A percentile compares a stretch with the other conserved stretches of the same genome.
These are phyloP conservation scores for Poeciliopsis paucimaculata DNA, from an alignment of 2,797 vertebrate species.

Conservation along the genomic window DNA sequence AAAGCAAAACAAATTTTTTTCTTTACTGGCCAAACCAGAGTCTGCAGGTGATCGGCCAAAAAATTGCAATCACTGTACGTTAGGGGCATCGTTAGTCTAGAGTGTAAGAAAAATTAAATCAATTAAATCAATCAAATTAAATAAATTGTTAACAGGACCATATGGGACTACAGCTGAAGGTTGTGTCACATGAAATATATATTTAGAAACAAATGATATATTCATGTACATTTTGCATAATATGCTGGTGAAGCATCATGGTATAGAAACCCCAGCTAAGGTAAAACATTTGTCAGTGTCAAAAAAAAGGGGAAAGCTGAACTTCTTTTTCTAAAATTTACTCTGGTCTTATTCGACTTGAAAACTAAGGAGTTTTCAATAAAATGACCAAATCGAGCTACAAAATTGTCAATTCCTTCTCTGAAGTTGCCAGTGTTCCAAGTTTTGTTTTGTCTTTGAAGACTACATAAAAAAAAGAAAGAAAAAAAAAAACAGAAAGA, in stretches of 20 bases:
- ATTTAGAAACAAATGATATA: not conserved
- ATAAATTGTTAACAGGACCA: not conserved
- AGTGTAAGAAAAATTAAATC: not conserved
- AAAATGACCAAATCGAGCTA: not conserved
- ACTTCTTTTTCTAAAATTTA: not conserved
- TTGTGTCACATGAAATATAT: not conserved
- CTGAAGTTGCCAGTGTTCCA: not conserved
- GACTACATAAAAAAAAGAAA: not conserved
- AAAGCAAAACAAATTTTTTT: not conserved
- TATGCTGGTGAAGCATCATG: not conserved
- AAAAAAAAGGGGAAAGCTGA: not conserved
- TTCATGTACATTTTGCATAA: not conserved
- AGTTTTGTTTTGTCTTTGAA: not conserved
- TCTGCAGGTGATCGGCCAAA: not conserved
- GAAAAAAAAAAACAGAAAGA: not conserved
- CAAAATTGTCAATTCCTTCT: not conserved
- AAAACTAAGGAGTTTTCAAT: not conserved
- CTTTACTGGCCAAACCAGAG: not conserved
- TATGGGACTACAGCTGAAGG: not conserved
- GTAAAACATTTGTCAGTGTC: not conserved
- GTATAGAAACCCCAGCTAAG: not conserved
- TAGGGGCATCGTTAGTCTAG: not conserved
- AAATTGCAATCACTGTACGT: not conserved
- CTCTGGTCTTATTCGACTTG: not conserved
- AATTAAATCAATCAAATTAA: too few relatives aligned